Percentiles rank a stretch among this genome's conserved stretches.
These are phyloP conservation scores for Triplophysa tibetana DNA, from an alignment of 2,113 vertebrate species.

Conservation along the genomic window DNA sequence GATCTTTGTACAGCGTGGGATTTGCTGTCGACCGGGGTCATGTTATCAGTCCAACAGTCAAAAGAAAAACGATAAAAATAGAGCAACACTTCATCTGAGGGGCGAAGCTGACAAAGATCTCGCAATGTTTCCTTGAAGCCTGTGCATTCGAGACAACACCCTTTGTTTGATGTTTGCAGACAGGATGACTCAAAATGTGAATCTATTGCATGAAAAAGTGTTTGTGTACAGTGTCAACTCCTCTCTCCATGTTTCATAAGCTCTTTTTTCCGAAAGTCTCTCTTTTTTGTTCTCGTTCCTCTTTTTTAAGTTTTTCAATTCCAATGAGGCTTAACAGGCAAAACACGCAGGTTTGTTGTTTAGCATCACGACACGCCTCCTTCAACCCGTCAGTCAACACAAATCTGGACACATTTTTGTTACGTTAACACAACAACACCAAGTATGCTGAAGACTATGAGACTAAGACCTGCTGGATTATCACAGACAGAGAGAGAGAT, in stretches of 20 bases:
- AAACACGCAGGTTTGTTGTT: background rate
- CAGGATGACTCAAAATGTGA: conserved; percentile 1
- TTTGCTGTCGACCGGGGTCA: background rate
- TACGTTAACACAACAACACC: background rate
- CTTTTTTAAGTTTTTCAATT: background rate
- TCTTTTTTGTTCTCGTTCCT: background rate
- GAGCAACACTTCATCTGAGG: background rate
- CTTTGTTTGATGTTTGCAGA: background rate
- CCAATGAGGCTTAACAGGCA: background rate
- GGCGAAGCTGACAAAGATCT: background rate
- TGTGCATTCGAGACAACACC: background rate
- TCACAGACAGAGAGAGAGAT: background rate
- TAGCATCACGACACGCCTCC: background rate
- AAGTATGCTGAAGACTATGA: background rate
- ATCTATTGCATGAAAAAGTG: background rate
- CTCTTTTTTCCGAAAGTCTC: background rate
- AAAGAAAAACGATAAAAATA: background rate
- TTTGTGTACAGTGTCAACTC: background rate
- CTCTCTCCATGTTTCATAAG: background rate
- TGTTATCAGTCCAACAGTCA: conserved; percentile 5
- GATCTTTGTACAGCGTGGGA: too few relatives aligned
- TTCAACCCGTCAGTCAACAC: conserved; percentile 30
- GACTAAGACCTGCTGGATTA: background rate
- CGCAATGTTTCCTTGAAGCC: background rate
- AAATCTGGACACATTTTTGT: background rate